These are phyloP conservation scores for Todiramphus saurophagus DNA, from an alignment of 2,113 vertebrate genomes.

Conservation along the genomic window DNA sequence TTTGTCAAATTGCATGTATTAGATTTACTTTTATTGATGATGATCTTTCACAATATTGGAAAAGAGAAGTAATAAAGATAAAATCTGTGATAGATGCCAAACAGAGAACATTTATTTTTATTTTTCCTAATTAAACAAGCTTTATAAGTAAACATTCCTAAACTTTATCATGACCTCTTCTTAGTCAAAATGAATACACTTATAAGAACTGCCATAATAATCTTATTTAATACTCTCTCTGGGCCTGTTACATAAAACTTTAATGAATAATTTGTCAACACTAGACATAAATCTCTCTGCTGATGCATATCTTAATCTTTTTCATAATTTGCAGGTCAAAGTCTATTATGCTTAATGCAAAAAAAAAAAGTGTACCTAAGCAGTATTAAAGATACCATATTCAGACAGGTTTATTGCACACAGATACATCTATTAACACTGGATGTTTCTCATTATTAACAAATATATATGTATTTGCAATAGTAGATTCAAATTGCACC, in stretches of 20 bases:
- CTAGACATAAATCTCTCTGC: constrained; percentile 59
- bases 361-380: constrained; percentile 29
- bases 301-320: constrained; percentile 64
- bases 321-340: constrained; percentile 68
- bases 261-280: constrained; percentile 71
- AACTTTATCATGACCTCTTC: constrained; percentile 35
- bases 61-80: constrained; percentile 38
- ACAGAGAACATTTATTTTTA: background rate
- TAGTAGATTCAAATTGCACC: constrained; percentile 45
- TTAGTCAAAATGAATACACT: constrained; percentile 57
- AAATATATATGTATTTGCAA: constrained; percentile 54
- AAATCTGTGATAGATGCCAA: constrained; percentile 42
- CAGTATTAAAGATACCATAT: constrained; percentile 47
- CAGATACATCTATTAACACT: constrained; percentile 26
- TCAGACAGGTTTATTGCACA: constrained; percentile 53
- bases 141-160: constrained; percentile 35
- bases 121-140: constrained; percentile 37
- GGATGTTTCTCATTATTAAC: constrained; percentile 38
- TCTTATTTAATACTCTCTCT: constrained; percentile 49
- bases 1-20: constrained; percentile 31
- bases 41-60: constrained; percentile 3
- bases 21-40: constrained; percentile 32
- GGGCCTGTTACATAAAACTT: constrained; percentile 48
- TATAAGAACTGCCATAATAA: constrained; percentile 56
- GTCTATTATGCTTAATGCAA: constrained; percentile 39